Evolutionary conservation across 2,113 vertebrate genomes (phyloP).

Genomic region (human (Homo sapiens)): DNA sequence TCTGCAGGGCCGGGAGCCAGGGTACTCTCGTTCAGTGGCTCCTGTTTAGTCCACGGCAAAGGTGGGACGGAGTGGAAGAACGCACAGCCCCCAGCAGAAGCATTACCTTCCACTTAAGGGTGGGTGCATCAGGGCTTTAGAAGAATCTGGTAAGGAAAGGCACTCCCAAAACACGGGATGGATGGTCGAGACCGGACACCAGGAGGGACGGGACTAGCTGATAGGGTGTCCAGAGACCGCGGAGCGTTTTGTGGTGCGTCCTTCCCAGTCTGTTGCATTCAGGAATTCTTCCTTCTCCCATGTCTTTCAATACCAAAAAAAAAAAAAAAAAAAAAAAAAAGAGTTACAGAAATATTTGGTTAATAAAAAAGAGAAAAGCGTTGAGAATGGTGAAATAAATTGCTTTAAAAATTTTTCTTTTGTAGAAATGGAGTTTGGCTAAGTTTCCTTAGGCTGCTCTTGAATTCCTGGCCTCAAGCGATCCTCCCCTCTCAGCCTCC

Average conservation of each 20-base stretch:
- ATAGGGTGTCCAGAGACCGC: too few species aligned
- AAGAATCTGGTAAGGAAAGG: neutral
- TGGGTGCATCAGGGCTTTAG: neutral
- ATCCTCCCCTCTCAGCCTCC: too few species aligned
- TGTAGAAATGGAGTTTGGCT: too few species aligned
- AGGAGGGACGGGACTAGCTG: neutral
- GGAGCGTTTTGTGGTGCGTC: neutral
- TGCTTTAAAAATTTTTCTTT: too few species aligned
- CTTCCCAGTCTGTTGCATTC: neutral
- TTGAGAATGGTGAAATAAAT: too few species aligned
- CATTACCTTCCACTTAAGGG: neutral
- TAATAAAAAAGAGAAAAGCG: neutral
- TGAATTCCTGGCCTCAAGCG: too few species aligned
- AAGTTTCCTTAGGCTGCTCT: too few species aligned
- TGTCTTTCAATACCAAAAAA: too few species aligned
- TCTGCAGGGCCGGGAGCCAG: too few species aligned
- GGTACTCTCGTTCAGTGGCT: neutral
- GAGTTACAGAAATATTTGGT: neutral
- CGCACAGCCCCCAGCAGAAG: neutral
- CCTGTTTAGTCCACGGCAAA: neutral
- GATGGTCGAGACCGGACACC: neutral
- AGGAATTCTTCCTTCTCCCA: neutral
- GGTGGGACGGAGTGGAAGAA: neutral
- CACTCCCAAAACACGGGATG: too few species aligned
- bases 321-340: too few species aligned